These are phyloP conservation scores for Cerastis leucographa DNA, from an alignment of 2,888 invertebrate species.

Conservation along the genomic window DNA sequence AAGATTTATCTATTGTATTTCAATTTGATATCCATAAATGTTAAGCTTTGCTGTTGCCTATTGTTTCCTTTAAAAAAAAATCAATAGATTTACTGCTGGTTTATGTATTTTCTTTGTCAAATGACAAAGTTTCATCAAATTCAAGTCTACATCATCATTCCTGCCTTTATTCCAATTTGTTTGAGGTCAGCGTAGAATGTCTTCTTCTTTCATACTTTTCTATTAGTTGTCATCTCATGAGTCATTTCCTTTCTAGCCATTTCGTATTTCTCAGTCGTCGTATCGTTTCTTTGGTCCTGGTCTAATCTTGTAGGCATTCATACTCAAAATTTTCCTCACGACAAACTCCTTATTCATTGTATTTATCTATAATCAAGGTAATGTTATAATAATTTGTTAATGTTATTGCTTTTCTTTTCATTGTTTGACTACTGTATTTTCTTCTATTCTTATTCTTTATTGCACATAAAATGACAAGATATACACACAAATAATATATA, in stretches of 20 bases:
- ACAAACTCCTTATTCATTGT: background rate
- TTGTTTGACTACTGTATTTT: background rate
- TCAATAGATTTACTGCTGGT: background rate
- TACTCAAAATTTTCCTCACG: background rate
- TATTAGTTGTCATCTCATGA: background rate
- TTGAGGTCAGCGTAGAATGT: background rate
- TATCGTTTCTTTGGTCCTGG: background rate
- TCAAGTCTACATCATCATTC: background rate
- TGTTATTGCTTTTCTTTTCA: background rate
- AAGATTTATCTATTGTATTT: slow-evolving; percentile 21
- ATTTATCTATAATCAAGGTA: background rate
- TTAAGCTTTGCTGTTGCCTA: background rate
- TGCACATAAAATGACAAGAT: too few species aligned
- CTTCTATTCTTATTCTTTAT: too few species aligned
- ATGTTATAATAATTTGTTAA: background rate
- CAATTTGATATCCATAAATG: slow-evolving; percentile 4
- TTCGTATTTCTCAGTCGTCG: background rate
- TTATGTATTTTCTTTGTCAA: background rate
- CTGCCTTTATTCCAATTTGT: background rate
- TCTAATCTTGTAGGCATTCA: background rate
- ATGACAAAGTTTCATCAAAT: background rate
- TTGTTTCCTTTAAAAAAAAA: slow-evolving; percentile 9
- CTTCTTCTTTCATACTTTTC: background rate
- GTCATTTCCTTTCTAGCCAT: background rate
- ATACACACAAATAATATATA: too few species aligned